Percentiles rank a stretch among this genome's conserved stretches.
These are phyloP conservation scores for Machaerirhynchus nigripectus DNA, from an alignment of 2,113 vertebrate genomes.

Conservation along the genomic window DNA sequence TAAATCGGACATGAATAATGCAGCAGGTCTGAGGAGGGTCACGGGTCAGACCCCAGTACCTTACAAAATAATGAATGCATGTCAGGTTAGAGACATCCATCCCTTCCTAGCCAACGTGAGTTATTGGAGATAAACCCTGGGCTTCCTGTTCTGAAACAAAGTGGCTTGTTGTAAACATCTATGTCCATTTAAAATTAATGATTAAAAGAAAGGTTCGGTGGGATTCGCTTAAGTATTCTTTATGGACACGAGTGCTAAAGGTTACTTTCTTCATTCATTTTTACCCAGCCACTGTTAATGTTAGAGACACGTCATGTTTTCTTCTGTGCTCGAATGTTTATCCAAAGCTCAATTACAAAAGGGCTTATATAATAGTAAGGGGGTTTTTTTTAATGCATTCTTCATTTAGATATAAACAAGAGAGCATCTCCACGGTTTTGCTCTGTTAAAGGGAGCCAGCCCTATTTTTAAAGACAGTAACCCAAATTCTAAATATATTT, in stretches of 20 bases:
- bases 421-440: background rate
- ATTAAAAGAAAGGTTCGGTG: slow-evolving; percentile 57
- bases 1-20: slow-evolving; percentile 77
- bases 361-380: slow-evolving; percentile 69
- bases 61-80: slow-evolving; percentile 79
- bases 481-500: slow-evolving; percentile 26
- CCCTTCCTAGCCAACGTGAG: slow-evolving; percentile 66
- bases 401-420: slow-evolving; percentile 45
- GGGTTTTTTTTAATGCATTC: background rate
- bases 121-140: slow-evolving; percentile 75
- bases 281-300: slow-evolving; percentile 66
- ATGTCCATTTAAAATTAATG: slow-evolving; percentile 60
- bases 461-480: slow-evolving; percentile 30
- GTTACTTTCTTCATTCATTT: slow-evolving; percentile 68
- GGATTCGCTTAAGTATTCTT: slow-evolving; percentile 68
- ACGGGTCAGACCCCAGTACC: slow-evolving; percentile 70
- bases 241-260: slow-evolving; percentile 47
- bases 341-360: slow-evolving; percentile 73
- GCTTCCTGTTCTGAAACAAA: slow-evolving; percentile 71
- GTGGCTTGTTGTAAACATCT: slow-evolving; percentile 46
- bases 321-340: slow-evolving; percentile 67
- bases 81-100: slow-evolving; percentile 66
- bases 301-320: slow-evolving; percentile 65
- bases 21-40: slow-evolving; percentile 68
- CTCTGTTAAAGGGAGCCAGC: background rate